Evolutionary conservation across 2,113 vertebrate species (phyloP), one percentile per base, ranked within the genome.

Genomic region (Crocuta crocuta): DNA sequence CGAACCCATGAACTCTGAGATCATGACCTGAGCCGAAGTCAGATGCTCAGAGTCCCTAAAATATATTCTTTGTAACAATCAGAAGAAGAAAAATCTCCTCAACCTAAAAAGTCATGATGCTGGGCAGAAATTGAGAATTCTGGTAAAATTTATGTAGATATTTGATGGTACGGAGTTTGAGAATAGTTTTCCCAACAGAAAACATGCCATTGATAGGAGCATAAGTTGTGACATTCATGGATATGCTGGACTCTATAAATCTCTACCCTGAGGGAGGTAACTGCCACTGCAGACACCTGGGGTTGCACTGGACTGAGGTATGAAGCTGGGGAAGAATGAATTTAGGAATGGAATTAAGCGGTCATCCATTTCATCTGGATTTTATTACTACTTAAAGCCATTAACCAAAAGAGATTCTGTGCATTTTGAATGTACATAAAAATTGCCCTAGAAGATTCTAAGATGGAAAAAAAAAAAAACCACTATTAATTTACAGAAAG

Each of bases 381-480:
- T 84, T 84, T 79, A 87, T 24, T 63, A 31, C 28, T 70, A 97
- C 28, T 73, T 85, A 83, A 91, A 92, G 13, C 45, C 28, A 82
- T 28, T 78, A 53, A 61, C 95, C 68, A 80, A 28, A 26, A 15
- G 68, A 39, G n/a, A 74, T 23, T 45, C 16, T 53, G 26, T 45
- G 8, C 78, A 92, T 84, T 95, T 68, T 93, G n/a, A 93, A 93
- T 80, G 92, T 79, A 76, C 13, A 76, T 83, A 6, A 82, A 50
- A 86, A 80, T 33, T 68, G 68, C 33, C 21, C 26, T 73, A 19
- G 61, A 97, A 92, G 65, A 17, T 66, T 31, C 10, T 15, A 68
- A 96, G 48, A 61, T 43, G n/a, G 16, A 15, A 43, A 43, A 85
- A 15, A 43, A 43, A 85, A 65, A 78, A 90, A 78, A 39, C 39